Evolutionary conservation across 2,888 invertebrate genomes (phyloP), one percentile per base, ranked within the genome.

Genomic region (Balanococcus diminutus): DNA sequence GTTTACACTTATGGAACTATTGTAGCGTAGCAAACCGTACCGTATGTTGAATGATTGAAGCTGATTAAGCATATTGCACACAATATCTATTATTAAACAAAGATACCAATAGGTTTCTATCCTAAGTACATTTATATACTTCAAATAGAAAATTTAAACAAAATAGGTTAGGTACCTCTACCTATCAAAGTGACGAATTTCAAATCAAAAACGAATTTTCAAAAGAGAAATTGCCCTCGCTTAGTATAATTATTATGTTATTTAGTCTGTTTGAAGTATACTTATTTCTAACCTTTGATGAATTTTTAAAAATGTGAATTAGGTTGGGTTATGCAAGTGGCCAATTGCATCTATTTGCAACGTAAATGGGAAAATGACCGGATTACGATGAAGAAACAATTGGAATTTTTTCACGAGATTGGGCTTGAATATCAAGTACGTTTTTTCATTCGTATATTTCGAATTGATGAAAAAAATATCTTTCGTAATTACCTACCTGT

Each of bases 281-380:
- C n/a, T n/a, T n/a, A n/a, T n/a, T n/a, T n/a, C n/a, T n/a, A n/a
- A n/a, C n/a, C n/a, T n/a, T n/a, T n/a, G n/a, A 67, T 67, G 61
- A 67, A 67, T 67, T 22, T 25, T 67, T 67, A 25, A 67, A 9
- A 67, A 67, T 14, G n/a, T 67, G n/a, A 11, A 67, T 67, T 89
- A 94, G 95, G 95, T 86, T 95, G 95, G 95, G 95, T 96, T 88
- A 97, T 97, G 96, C 96, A 96, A 90, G 91, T 95, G 89, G 94
- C 95, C 87, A 94, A 93, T 88, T 97, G 95, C 90, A 91, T 97
- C 84, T 97, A 95, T 89, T 93, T 97, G 88, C 94, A 95, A 88
- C 92, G 97, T 86, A 93, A 92, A 87, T 97, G 97, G 96, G 93
- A 93, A 87, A 92, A 92, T 86, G 97, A 97, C 89, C 92, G 94